phyloP scores from a whole-genome alignment of 2,113 vertebrate species.

The Labrus mixtus region DNA sequence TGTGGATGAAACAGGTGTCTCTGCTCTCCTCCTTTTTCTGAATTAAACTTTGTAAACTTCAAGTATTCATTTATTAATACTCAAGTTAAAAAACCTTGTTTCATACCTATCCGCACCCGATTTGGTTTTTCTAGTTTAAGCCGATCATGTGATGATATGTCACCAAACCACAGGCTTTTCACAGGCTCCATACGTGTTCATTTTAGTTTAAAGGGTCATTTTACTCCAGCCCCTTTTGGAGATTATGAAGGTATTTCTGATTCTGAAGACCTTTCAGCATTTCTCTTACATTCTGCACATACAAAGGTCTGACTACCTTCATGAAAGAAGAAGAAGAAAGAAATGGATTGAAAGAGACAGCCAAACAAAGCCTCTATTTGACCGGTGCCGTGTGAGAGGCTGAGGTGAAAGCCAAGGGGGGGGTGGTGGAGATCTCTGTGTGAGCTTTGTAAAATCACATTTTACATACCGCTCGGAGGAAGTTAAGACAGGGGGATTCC shows the following conservation, averaged over 20 bases:
- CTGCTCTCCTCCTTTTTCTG: too few relatives aligned
- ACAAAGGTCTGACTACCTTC: slow-evolving; percentile 9
- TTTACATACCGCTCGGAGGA: slow-evolving; percentile 30
- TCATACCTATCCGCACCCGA: not conserved
- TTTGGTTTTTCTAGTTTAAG: not conserved
- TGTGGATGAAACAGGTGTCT: too few relatives aligned
- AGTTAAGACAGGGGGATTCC: slow-evolving; percentile 15
- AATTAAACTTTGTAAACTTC: too few relatives aligned
- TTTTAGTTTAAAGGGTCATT: slow-evolving; percentile 33
- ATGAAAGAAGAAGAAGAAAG: slow-evolving; percentile 22
- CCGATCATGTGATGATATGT: not conserved
- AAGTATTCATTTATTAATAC: too few relatives aligned
- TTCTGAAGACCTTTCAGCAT: slow-evolving; percentile 24
- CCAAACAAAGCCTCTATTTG: slow-evolving; percentile 44
- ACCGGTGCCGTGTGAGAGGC: slow-evolving; percentile 23
- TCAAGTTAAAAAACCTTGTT: too few relatives aligned
- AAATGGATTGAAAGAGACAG: slow-evolving; percentile 10
- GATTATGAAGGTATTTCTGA: too few relatives aligned
- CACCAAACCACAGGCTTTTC: not conserved
- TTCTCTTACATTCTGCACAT: not conserved
- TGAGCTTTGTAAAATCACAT: slow-evolving; percentile 46
- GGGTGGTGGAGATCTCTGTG: slow-evolving; percentile 32
- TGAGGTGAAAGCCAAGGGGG: slow-evolving; percentile 41
- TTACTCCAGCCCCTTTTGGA: not conserved
- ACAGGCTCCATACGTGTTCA: slow-evolving; percentile 10